Evolutionary conservation across 2,113 vertebrate genomes (phyloP).

Genomic region (Coptodon rendalli): DNA sequence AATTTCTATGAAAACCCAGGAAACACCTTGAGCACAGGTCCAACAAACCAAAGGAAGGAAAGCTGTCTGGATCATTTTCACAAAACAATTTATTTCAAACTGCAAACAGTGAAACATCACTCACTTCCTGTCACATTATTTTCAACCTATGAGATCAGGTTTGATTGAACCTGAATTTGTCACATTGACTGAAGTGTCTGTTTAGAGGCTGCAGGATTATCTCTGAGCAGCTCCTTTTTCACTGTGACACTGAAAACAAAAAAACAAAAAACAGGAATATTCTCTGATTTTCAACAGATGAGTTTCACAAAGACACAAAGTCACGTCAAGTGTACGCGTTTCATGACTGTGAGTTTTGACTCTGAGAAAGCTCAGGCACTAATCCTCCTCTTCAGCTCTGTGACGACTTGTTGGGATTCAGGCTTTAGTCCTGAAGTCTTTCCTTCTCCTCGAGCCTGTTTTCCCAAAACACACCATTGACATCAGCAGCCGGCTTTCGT

Average conservation of each 20-base stretch:
- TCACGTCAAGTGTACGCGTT: background rate
- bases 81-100: background rate
- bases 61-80: background rate
- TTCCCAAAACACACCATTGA: background rate
- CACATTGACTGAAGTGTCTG: background rate
- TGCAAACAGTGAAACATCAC: background rate
- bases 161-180: background rate
- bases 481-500: background rate
- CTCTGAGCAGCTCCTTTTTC: background rate
- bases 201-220: background rate
- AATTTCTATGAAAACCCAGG: background rate
- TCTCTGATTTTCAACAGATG: background rate
- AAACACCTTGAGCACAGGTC: background rate
- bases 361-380: background rate
- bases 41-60: background rate
- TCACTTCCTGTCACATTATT: background rate
- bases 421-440: background rate
- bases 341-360: background rate
- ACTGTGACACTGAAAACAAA: rapidly evolving
- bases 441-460: background rate
- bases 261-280: background rate
- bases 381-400: background rate
- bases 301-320: background rate
- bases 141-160: background rate
- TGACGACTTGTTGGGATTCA: background rate